phyloP scores from a whole-genome alignment of 64 coral and sea anemone genomes.

The Montipora capricornis region DNA sequence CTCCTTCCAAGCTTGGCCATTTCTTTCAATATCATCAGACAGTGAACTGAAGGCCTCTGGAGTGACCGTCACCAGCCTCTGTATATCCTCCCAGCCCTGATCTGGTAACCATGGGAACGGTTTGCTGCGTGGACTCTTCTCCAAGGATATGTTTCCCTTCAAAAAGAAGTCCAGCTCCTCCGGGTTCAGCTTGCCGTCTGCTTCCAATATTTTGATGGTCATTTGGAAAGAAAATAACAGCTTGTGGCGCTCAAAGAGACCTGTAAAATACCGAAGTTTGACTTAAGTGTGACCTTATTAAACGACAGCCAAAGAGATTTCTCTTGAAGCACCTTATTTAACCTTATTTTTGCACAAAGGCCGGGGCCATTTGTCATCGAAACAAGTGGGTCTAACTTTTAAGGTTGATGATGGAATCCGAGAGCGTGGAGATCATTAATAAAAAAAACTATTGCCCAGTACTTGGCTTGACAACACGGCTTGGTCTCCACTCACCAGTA shows the following conservation, averaged over 20 bases:
- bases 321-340: too few species aligned
- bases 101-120: constrained; percentile 95
- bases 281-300: too few species aligned
- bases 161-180: constrained; percentile 99
- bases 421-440: background rate
- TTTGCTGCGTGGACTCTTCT: constrained; percentile 96
- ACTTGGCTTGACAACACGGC: background rate
- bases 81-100: constrained; percentile 98
- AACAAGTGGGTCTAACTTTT: too few species aligned
- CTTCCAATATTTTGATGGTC: constrained; percentile 99
- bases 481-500: constrained; percentile 69
- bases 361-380: too few species aligned
- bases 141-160: constrained; percentile 95
- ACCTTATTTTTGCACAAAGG: too few species aligned
- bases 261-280: background rate
- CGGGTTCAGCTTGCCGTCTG: constrained; percentile 95
- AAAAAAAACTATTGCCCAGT: background rate
- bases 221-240: constrained; percentile 99
- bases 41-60: constrained; percentile 87
- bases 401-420: background rate
- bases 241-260: constrained; percentile 98
- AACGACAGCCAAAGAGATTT: too few species aligned
- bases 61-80: constrained; percentile 79
- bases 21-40: constrained; percentile 95
- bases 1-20: constrained; percentile 95